Evolutionary conservation across 2,797 vertebrate genomes (phyloP), one percentile per base, ranked within the genome.

Genomic region (Streptopelia turtur): DNA sequence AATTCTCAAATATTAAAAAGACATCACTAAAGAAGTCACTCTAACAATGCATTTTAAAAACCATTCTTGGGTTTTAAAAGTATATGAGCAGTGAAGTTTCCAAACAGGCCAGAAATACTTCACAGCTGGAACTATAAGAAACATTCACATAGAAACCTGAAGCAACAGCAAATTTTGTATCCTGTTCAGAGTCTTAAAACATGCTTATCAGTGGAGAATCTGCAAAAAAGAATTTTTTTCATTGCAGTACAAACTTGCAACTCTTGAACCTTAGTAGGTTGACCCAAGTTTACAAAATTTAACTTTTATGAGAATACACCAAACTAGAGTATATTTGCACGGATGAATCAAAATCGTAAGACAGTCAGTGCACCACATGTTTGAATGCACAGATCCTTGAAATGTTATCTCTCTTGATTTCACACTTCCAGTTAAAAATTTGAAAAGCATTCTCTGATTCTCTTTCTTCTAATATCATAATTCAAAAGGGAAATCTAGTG

Each of bases 1-100:
- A 70, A 70, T 66, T 74, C 49, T 91, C 83, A 81, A 81, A 87
- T 84, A 88, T 83, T 86, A 68, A 90, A 77, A 52, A 81, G 41
- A 41, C 11, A 64, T 16, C 0, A 1, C 18, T 53, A 64, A 91
- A 87, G 30, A 66, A 94, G 14, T 10, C 35, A 60, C 37, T 11
- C 35, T 56, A 66, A 88, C 27, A 83, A 70, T 70, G 9, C 17
- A 83, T 69, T 69, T 74, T 39, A 52, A 94, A 93, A n/a, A 3
- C 27, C 23, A 17, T 13, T 61, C 28, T 41, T 66, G 27, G 11
- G 52, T 90, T 90, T 70, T 47, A 35, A 11, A 77, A 63, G 16
- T 53, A n/a, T 21, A 35, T 5, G 5, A 55, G 39, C 55, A 77
- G n/a, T 28, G 10, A 89, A 47, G 30, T 83, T 72, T 16, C 24